phyloP scores from a whole-genome alignment of 2,797 vertebrate genomes.

The Odontamblyopus lacepedii region DNA sequence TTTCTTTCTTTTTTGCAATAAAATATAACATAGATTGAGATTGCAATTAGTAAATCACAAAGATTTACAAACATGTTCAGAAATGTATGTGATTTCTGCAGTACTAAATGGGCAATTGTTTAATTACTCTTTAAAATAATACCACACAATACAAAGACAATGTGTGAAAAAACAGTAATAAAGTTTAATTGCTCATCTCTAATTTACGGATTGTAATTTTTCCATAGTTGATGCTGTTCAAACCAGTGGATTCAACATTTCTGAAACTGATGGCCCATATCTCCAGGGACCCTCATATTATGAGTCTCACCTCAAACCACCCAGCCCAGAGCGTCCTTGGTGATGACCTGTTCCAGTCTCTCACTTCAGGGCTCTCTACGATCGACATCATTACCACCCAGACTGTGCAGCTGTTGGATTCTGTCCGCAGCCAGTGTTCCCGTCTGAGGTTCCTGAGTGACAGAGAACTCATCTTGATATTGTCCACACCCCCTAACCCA shows the following conservation, averaged over 20 bases:
- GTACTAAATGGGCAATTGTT: no score
- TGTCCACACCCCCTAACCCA: conserved; percentile 64
- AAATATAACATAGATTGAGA: no score
- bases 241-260: conserved; percentile 74
- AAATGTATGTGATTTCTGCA: no score
- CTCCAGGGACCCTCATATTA: conserved; percentile 68
- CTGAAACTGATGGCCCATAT: conserved; percentile 72
- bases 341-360: conserved; percentile 54
- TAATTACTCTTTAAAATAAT: no score
- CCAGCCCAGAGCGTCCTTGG: conserved; percentile 59
- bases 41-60: no score
- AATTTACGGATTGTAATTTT: not conserved
- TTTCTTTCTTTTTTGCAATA: not conserved
- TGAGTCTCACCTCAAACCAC: conserved; percentile 38
- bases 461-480: conserved; percentile 76
- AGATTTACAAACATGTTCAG: no score
- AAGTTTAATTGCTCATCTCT: not conserved
- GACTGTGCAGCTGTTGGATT: conserved; percentile 68
- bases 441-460: conserved; percentile 86
- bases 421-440: conserved; percentile 70
- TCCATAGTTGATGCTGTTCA: conserved; percentile 67
- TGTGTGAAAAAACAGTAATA: no score
- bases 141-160: no score
- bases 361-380: conserved; percentile 69
- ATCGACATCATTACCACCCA: conserved; percentile 79